These are phyloP conservation scores for Muntiacus muntjak DNA, from an alignment of 2,113 vertebrate genomes.

Conservation along the genomic window DNA sequence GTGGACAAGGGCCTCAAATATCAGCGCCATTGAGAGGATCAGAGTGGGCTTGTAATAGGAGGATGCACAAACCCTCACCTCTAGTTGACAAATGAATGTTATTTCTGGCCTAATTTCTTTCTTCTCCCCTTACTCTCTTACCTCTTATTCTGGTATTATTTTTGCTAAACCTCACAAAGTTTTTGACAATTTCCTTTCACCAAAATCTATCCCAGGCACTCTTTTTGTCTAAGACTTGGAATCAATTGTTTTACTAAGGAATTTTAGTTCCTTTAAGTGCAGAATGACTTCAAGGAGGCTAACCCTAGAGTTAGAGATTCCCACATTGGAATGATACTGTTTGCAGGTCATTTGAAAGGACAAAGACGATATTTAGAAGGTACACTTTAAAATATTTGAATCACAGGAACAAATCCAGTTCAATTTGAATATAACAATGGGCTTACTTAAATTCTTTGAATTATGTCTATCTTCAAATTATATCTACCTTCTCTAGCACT, in stretches of 20 bases:
- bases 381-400: not conserved
- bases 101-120: not conserved
- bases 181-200: not conserved
- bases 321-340: not conserved
- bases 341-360: not conserved
- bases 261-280: not conserved
- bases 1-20: not conserved
- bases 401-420: not conserved
- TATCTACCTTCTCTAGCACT: not conserved
- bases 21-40: accelerated
- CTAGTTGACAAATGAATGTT: not conserved
- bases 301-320: not conserved
- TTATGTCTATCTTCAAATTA: not conserved
- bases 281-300: not conserved
- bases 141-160: not conserved
- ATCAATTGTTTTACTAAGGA: not conserved
- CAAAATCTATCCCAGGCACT: not conserved
- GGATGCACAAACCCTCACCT: not conserved
- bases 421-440: not conserved
- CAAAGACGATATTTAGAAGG: not conserved
- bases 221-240: not conserved
- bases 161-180: not conserved
- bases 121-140: not conserved
- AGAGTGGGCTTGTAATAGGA: too few species aligned
- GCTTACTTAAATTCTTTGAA: not conserved